These are phyloP conservation scores for Catamblyrhynchus diadema DNA, from an alignment of 2,797 vertebrate species.

Conservation along the genomic window DNA sequence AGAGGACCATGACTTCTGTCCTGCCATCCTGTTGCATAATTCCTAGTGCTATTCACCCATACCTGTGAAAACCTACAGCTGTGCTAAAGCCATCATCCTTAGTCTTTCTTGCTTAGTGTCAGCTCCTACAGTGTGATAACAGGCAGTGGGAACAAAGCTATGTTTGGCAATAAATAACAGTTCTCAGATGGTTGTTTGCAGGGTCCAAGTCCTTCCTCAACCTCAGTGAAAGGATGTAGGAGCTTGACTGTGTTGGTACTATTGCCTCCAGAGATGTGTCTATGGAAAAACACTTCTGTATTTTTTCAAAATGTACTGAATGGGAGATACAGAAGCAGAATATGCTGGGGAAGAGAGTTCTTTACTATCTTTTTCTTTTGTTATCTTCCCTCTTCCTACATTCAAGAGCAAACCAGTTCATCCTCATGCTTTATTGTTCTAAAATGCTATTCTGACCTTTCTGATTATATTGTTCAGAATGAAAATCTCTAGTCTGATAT, in stretches of 20 bases:
- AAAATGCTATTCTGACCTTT: not conserved
- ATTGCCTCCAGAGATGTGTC: not conserved
- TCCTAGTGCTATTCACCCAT: not conserved
- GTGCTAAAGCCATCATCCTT: not conserved
- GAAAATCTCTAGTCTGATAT: not conserved
- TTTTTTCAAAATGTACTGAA: not conserved
- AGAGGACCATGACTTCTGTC: not conserved
- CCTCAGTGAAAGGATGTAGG: not conserved
- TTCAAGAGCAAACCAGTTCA: not conserved
- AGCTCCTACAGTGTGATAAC: not conserved
- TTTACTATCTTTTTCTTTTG: not conserved
- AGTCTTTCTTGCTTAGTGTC: not conserved
- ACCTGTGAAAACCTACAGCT: not conserved
- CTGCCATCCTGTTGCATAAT: not conserved
- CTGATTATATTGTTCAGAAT: not conserved
- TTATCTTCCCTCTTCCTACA: not conserved
- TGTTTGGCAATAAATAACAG: not conserved
- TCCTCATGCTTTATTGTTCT: not conserved
- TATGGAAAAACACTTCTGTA: not conserved
- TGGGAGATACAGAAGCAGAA: not conserved
- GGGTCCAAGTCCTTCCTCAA: not conserved
- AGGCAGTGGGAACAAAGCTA: not conserved
- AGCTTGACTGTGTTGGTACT: not conserved
- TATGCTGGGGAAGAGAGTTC: not conserved
- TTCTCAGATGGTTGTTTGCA: not conserved